These are phyloP conservation scores for Rhabdophis nuchalis DNA, from an alignment of 2,797 vertebrate genomes.

Conservation along the genomic window DNA sequence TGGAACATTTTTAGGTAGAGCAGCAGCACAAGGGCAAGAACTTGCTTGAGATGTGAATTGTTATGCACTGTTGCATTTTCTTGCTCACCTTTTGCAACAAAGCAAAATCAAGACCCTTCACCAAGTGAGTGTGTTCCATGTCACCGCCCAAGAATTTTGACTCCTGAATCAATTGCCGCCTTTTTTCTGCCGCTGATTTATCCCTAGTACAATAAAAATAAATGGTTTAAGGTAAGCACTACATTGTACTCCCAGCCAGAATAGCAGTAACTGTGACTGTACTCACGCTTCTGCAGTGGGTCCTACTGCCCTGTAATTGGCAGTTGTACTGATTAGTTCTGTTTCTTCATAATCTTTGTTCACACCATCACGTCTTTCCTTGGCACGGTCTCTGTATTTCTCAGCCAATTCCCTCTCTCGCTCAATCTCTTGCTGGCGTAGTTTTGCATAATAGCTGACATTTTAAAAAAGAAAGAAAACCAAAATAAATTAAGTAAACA, in stretches of 20 bases:
- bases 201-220: slow-evolving; percentile 72
- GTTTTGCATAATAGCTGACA: slow-evolving; percentile 90
- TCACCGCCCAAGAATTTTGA: slow-evolving; percentile 99
- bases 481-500: neutral
- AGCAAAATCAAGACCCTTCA: slow-evolving; percentile 97
- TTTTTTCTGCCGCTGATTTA: slow-evolving; percentile 94
- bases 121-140: slow-evolving; percentile 99
- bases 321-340: slow-evolving; percentile 93
- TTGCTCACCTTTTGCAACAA: slow-evolving; percentile 90
- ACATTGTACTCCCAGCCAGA: accelerated
- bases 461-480: accelerated
- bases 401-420: slow-evolving; percentile 90
- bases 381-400: slow-evolving; percentile 92
- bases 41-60: neutral
- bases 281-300: slow-evolving; percentile 89
- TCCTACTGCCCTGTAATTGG: slow-evolving; percentile 95
- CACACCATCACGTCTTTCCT: slow-evolving; percentile 91
- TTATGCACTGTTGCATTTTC: accelerated
- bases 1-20: neutral
- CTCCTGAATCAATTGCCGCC: slow-evolving; percentile 95
- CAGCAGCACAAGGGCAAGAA: neutral
- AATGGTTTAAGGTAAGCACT: neutral
- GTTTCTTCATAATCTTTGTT: slow-evolving; percentile 98
- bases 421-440: slow-evolving; percentile 95
- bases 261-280: neutral